Evolutionary conservation across 1,140 invertebrate genomes (phyloP).

Genomic region (Nymphalis io): DNA sequence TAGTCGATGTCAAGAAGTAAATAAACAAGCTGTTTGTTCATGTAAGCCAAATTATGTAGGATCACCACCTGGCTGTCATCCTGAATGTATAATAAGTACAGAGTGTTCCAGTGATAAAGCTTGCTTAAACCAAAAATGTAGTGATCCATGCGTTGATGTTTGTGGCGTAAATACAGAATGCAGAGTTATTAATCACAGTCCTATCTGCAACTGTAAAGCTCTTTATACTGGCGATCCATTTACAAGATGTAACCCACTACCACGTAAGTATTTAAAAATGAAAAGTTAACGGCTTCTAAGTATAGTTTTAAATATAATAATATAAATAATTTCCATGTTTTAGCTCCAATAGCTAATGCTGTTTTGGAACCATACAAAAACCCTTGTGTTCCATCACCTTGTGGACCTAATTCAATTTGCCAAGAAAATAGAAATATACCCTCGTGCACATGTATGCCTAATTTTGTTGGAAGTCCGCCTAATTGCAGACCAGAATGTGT

Average conservation of each 20-base stretch:
- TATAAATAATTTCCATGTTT: conserved; percentile 35
- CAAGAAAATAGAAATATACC: conserved; percentile 82
- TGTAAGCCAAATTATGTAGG: conserved; percentile 84
- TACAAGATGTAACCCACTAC: conserved; percentile 81
- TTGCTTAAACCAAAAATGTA: conserved; percentile 85
- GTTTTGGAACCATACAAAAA: conserved; percentile 82
- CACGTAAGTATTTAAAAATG: conserved; percentile 75
- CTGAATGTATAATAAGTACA: conserved; percentile 84
- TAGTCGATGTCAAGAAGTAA: conserved; percentile 83
- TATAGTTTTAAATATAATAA: background rate
- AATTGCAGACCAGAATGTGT: conserved; percentile 88
- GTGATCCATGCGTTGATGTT: conserved; percentile 83
- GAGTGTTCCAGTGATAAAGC: conserved; percentile 85
- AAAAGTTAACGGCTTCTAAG: background rate
- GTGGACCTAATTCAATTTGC: conserved; percentile 87
- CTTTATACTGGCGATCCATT: conserved; percentile 90
- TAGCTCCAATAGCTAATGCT: conserved; percentile 66
- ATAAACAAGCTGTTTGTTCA: conserved; percentile 83
- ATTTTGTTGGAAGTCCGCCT: conserved; percentile 86
- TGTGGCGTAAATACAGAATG: conserved; percentile 86
- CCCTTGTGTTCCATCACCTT: conserved; percentile 88
- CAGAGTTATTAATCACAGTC: conserved; percentile 85
- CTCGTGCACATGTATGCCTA: conserved; percentile 85
- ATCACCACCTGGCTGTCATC: conserved; percentile 83
- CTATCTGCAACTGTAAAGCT: conserved; percentile 85